Percentiles rank a stretch among this genome's conserved stretches.
Conservation (phyloP, 2,888 invertebrate species). For the Holacanthella duospinosa region DNA sequence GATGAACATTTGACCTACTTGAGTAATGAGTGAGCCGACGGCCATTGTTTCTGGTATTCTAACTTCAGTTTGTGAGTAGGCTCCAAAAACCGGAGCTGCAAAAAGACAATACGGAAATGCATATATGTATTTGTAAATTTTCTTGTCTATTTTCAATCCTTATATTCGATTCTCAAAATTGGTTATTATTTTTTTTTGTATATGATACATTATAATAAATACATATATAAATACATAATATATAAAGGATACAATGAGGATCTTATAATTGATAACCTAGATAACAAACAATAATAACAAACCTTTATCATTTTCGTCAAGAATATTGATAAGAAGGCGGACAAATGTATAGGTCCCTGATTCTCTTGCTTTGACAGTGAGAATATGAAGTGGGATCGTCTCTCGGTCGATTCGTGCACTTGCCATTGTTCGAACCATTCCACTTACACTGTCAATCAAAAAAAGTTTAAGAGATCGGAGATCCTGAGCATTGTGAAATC, state of each 20-base stretch:
- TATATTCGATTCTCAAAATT: too few species aligned
- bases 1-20: too few species aligned
- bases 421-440: constrained; percentile 66
- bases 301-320: constrained; percentile 21
- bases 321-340: constrained; percentile 26
- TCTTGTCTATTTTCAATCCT: too few species aligned
- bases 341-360: constrained; percentile 33
- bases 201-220: too few species aligned
- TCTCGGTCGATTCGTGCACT: constrained; percentile 68
- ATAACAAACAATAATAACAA: too few species aligned
- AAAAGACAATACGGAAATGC: too few species aligned
- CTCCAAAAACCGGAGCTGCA: constrained; percentile 24
- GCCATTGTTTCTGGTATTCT: constrained; percentile 36
- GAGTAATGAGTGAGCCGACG: constrained; percentile 32
- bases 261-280: too few species aligned
- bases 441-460: constrained; percentile 71
- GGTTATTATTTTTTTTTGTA: too few species aligned
- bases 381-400: constrained; percentile 73
- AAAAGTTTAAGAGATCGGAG: constrained; percentile 46
- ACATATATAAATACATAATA: too few species aligned
- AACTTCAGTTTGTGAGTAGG: constrained; percentile 27
- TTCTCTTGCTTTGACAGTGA: constrained; percentile 75
- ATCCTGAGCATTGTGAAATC: constrained; percentile 37
- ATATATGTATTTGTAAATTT: too few species aligned
- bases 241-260: too few species aligned